Percentiles rank a stretch among this genome's conserved stretches.
These are phyloP conservation scores for Oreochromis tanganicae DNA, from an alignment of 2,113 vertebrate species.

Conservation along the genomic window DNA sequence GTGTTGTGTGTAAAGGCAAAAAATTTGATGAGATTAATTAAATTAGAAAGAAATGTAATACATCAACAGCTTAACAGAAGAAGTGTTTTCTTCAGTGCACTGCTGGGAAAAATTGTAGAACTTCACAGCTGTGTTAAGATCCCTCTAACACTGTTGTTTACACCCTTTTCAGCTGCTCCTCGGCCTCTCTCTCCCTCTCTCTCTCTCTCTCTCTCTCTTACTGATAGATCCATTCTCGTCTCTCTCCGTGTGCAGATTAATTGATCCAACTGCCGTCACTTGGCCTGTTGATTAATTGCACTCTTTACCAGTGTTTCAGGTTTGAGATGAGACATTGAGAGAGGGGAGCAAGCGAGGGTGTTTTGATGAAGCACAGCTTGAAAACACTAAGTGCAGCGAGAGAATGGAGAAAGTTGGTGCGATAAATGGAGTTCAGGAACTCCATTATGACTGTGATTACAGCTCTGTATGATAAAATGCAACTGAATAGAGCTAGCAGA, in stretches of 20 bases:
- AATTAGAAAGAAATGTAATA: not conserved
- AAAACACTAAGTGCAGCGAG: not conserved
- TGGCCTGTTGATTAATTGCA: conserved; percentile 25
- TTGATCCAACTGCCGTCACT: conserved; percentile 26
- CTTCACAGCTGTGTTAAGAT: not conserved
- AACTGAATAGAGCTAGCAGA: not conserved
- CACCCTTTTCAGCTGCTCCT: not conserved
- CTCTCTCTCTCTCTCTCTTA: not conserved
- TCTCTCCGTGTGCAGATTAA: conserved; percentile 15
- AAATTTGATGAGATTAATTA: not conserved
- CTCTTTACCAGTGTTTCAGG: conserved; percentile 8
- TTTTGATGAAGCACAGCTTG: conserved; percentile 17
- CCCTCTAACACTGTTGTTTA: conserved; percentile 17
- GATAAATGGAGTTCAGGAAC: conserved; percentile 46
- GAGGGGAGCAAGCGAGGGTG: not conserved
- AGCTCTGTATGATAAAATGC: conserved; percentile 12
- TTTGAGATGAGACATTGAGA: conserved; percentile 9
- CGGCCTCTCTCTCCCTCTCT: not conserved
- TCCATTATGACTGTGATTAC: conserved; percentile 41
- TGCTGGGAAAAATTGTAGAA: not conserved
- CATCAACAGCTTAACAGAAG: not conserved
- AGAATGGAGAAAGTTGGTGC: conserved; percentile 17
- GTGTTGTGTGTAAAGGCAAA: not conserved
- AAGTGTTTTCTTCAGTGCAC: not conserved
- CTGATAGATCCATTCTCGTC: conserved; percentile 1